These are phyloP conservation scores for Diarsia brunnea DNA, from an alignment of 2,888 invertebrate genomes.

Conservation along the genomic window DNA sequence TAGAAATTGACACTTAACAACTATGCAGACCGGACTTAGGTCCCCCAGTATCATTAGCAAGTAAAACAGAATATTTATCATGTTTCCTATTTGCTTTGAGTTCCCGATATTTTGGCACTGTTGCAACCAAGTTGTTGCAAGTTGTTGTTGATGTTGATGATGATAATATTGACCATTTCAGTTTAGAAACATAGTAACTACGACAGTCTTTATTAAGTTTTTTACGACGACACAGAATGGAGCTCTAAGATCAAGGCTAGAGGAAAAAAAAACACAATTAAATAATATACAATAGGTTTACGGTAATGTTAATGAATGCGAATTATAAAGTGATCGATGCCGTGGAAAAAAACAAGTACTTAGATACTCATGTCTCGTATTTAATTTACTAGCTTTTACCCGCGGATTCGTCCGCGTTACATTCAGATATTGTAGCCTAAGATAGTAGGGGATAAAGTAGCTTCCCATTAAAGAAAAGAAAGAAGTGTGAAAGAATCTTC, in stretches of 20 bases:
- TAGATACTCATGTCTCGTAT: neutral
- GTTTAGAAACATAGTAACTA: neutral
- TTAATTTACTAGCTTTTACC: neutral
- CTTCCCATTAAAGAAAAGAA: neutral
- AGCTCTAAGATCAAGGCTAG: slow-evolving; percentile 10
- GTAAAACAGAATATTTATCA: too few species aligned
- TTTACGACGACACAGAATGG: neutral
- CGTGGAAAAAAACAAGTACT: neutral
- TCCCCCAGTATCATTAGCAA: too few species aligned
- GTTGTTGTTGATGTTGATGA: too few species aligned
- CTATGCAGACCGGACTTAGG: too few species aligned
- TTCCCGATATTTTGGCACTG: too few species aligned
- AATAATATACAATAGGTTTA: slow-evolving; percentile 14
- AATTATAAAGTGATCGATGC: slow-evolving; percentile 13
- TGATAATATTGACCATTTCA: neutral
- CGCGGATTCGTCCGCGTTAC: neutral
- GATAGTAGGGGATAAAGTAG: neutral
- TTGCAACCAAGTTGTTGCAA: too few species aligned
- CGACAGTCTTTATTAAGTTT: neutral
- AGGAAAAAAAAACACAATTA: slow-evolving; percentile 19
- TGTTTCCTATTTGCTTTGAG: too few species aligned
- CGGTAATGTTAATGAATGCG: neutral
- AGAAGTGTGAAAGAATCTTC: neutral
- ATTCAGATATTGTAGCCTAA: neutral
- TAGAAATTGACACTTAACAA: neutral